Evolutionary conservation across 92 coral and sea anemone genomes (phyloP).

Genomic region (Palythoa grandiflora): DNA sequence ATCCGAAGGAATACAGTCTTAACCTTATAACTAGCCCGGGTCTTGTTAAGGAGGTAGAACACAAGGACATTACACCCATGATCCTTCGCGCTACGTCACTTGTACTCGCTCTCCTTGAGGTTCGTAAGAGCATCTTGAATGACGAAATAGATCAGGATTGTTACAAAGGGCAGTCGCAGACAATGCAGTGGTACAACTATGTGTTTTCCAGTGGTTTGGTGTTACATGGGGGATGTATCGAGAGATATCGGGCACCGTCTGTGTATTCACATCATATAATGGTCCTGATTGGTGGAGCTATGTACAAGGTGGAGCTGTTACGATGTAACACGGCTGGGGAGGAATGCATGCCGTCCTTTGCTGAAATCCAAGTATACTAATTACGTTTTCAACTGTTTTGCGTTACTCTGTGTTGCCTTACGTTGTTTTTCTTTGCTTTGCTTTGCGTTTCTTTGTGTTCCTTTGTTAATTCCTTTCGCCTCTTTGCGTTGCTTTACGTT

Average conservation of each 20-base stretch:
- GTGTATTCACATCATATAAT: constrained; percentile 68
- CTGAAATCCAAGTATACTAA: constrained; percentile 63
- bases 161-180: constrained; percentile 61
- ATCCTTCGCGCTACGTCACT: constrained; percentile 66
- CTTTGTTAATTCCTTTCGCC: too few relatives aligned
- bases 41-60: not conserved
- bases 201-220: constrained; percentile 82
- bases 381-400: not conserved
- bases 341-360: constrained; percentile 39
- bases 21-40: not conserved
- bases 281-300: constrained; percentile 75
- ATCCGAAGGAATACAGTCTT: not conserved
- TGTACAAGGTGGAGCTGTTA: constrained; percentile 77
- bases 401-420: too few relatives aligned
- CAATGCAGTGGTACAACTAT: constrained; percentile 88
- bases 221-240: constrained; percentile 76
- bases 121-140: constrained; percentile 63
- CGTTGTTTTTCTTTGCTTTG: too few relatives aligned
- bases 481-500: too few relatives aligned
- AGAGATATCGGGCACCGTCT: constrained; percentile 73
- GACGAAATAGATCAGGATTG: constrained; percentile 57
- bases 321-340: constrained; percentile 41
- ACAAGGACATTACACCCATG: constrained; percentile 29
- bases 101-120: constrained; percentile 68
- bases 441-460: too few relatives aligned